phyloP scores from a whole-genome alignment of 2,888 invertebrate species.

The Teleogryllus oceanicus region DNA sequence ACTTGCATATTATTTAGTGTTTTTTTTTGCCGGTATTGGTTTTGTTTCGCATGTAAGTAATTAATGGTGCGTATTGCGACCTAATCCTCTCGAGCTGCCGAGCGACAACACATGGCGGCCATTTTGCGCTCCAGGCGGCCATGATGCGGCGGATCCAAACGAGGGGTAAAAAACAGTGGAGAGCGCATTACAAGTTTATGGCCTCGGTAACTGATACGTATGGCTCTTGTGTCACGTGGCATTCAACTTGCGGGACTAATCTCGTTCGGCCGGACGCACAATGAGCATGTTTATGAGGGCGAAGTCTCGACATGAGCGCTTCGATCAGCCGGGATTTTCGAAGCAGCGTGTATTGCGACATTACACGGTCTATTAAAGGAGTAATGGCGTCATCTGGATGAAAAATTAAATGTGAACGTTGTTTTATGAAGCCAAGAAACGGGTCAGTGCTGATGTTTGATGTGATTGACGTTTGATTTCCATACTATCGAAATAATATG shows the following conservation, averaged over 20 bases:
- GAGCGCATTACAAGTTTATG: not conserved
- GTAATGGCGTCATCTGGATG: too few species aligned
- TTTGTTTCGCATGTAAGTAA: not conserved
- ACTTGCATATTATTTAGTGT: not conserved
- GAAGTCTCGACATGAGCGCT: not conserved
- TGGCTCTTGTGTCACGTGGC: not conserved
- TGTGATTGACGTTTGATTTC: too few species aligned
- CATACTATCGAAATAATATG: too few species aligned
- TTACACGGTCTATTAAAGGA: too few species aligned
- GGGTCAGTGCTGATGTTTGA: too few species aligned
- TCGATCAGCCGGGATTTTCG: not conserved
- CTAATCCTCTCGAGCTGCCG: not conserved
- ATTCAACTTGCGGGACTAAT: not conserved
- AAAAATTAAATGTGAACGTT: too few species aligned
- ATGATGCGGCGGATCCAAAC: not conserved
- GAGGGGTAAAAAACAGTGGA: not conserved
- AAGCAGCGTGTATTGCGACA: too few species aligned
- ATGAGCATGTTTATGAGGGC: not conserved
- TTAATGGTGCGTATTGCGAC: not conserved
- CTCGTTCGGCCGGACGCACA: not conserved
- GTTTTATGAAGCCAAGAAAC: too few species aligned
- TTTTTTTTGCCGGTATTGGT: not conserved
- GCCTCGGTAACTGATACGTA: conserved; percentile 1
- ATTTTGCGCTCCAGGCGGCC: not conserved
- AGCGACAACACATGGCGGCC: not conserved